These are phyloP conservation scores for Bombus confusus DNA, from an alignment of 1,140 invertebrate genomes.

Conservation along the genomic window DNA sequence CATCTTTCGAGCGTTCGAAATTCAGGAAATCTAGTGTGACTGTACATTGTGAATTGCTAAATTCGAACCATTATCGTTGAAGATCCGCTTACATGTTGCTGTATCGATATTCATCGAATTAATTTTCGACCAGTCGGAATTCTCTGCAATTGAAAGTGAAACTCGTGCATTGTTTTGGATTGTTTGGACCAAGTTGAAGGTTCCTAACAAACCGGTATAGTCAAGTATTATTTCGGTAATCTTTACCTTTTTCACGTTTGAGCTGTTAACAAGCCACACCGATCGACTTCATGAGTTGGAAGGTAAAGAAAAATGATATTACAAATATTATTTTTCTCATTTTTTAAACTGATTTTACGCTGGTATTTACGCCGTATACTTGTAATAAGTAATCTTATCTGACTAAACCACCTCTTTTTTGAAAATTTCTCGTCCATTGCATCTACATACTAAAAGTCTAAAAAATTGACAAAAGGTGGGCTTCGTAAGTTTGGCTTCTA, in stretches of 20 bases:
- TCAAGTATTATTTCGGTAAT: too few relatives aligned
- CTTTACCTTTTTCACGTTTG: too few relatives aligned
- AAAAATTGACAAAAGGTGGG: background rate
- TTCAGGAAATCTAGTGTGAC: background rate
- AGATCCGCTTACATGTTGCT: too few relatives aligned
- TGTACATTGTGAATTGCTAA: background rate
- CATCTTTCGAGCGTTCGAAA: background rate
- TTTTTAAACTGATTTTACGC: background rate
- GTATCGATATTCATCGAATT: background rate
- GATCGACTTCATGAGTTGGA: too few relatives aligned
- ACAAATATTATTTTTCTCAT: background rate
- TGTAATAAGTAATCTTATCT: background rate
- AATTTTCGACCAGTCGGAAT: background rate
- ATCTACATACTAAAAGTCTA: background rate
- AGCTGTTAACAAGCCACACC: too few relatives aligned
- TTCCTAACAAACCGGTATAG: too few relatives aligned
- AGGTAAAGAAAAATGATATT: too few relatives aligned
- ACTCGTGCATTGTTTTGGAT: too few relatives aligned
- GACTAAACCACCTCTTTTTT: background rate
- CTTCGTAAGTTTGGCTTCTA: background rate
- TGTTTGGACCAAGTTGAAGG: too few relatives aligned
- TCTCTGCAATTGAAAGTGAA: too few relatives aligned
- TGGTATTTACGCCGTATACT: too few relatives aligned
- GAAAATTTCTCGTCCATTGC: background rate
- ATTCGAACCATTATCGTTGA: too few relatives aligned